A percentile compares a stretch with the other conserved stretches of the same genome.
Conservation (phyloP, 2,113 vertebrate genomes). For the Otocyon megalotis region DNA sequence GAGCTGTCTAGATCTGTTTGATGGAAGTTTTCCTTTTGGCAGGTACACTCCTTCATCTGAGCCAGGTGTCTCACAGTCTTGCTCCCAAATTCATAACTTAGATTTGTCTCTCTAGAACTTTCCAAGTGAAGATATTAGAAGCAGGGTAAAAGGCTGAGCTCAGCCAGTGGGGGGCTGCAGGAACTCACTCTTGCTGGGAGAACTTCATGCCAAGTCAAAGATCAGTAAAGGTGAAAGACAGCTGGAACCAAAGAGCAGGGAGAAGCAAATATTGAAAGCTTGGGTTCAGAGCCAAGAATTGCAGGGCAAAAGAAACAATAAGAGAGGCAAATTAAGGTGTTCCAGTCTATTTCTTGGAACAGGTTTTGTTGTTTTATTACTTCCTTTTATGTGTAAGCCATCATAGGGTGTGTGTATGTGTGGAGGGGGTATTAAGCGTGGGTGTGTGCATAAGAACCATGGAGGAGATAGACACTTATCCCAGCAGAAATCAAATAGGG, state of each 20-base stretch:
- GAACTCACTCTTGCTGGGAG: neutral
- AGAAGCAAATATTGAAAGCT: neutral
- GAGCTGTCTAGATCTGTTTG: neutral
- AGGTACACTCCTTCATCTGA: neutral
- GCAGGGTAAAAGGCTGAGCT: too few relatives aligned
- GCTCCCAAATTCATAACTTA: neutral
- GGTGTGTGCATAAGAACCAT: neutral
- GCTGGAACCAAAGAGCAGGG: neutral
- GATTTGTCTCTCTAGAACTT: neutral
- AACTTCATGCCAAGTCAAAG: neutral
- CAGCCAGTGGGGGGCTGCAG: neutral
- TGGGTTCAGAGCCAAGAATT: neutral
- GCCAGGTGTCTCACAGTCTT: neutral
- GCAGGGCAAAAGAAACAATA: neutral
- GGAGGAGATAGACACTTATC: neutral
- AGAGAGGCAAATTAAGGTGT: neutral
- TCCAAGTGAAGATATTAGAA: neutral
- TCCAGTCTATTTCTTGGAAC: conserved; percentile 4
- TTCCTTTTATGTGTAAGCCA: conserved; percentile 7
- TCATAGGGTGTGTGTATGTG: neutral
- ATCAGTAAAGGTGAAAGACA: neutral
- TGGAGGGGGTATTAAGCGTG: neutral
- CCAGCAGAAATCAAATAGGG: neutral
- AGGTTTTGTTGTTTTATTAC: conserved; percentile 47
- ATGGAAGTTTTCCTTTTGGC: neutral